Evolutionary conservation across 2,113 vertebrate genomes (phyloP).

Genomic region (Corythaeola cristata): DNA sequence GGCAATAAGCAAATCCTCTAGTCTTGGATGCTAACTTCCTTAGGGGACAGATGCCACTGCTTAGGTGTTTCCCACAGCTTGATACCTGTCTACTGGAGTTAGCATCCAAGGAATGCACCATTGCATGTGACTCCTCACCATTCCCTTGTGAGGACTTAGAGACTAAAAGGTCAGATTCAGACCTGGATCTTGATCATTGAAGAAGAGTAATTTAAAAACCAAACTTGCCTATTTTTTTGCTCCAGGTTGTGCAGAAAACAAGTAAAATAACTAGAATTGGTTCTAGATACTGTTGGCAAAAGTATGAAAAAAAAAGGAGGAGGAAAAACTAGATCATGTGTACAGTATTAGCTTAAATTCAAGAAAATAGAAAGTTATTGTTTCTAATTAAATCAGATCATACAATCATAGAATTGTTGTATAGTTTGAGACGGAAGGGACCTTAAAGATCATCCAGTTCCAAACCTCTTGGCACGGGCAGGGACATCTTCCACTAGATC

Average conservation of each 20-base stretch:
- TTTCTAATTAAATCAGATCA: background rate
- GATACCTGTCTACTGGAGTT: background rate
- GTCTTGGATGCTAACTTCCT: background rate
- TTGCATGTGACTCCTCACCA: background rate
- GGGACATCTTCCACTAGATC: too few species aligned
- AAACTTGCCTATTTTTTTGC: background rate
- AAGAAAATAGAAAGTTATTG: background rate
- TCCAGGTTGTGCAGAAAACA: background rate
- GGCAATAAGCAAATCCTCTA: background rate
- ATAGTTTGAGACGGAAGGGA: too few species aligned
- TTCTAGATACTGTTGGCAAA: background rate
- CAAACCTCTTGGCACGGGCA: too few species aligned
- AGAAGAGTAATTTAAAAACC: background rate
- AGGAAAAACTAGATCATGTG: background rate
- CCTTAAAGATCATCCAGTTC: too few species aligned
- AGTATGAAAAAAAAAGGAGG: background rate
- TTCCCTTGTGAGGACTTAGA: background rate
- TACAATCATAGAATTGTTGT: too few species aligned
- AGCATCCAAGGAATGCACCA: background rate
- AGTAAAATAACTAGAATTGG: background rate
- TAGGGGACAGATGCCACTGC: background rate
- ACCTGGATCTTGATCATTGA: background rate
- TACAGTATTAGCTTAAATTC: background rate
- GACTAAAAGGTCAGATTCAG: background rate
- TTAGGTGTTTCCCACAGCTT: background rate